A percentile compares a stretch with the other conserved stretches of the same genome.
Conservation (phyloP, 2,888 invertebrate genomes). For the Agonopterix arenella region DNA sequence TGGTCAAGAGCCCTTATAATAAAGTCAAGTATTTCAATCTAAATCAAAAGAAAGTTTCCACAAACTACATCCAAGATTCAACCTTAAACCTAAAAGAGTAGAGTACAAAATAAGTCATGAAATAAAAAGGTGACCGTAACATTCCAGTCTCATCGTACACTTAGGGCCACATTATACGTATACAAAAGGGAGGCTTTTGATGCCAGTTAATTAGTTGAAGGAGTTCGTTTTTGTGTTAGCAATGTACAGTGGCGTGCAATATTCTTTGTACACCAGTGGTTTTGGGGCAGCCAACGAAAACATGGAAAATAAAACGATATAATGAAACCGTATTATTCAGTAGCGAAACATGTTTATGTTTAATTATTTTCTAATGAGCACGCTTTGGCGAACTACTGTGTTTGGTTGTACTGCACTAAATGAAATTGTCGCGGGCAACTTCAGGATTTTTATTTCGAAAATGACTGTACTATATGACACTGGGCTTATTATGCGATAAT, state of each 20-base stretch:
- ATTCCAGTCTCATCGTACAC: neutral
- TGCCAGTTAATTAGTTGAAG: slow-evolving; percentile 38
- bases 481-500: too few species aligned
- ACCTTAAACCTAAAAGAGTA: neutral
- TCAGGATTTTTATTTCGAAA: too few species aligned
- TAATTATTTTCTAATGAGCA: too few species aligned
- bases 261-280: neutral
- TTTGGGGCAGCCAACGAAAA: neutral
- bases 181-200: slow-evolving; percentile 24
- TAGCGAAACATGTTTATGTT: too few species aligned
- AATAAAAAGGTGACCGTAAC: neutral
- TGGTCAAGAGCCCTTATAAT: slow-evolving; percentile 8
- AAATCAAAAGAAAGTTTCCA: slow-evolving; percentile 3
- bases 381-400: too few species aligned
- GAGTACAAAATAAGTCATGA: neutral
- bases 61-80: neutral
- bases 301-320: slow-evolving; percentile 1
- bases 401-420: too few species aligned
- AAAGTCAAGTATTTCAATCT: slow-evolving; percentile 3
- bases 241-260: slow-evolving; percentile 4
- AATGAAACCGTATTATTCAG: neutral
- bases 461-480: too few species aligned
- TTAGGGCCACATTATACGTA: slow-evolving; percentile 13
- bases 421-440: too few species aligned
- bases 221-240: slow-evolving; percentile 21